Percentiles rank a stretch among this genome's conserved stretches.
These are phyloP conservation scores for Odontomyia ornata DNA, from an alignment of 2,888 invertebrate genomes.

Conservation along the genomic window DNA sequence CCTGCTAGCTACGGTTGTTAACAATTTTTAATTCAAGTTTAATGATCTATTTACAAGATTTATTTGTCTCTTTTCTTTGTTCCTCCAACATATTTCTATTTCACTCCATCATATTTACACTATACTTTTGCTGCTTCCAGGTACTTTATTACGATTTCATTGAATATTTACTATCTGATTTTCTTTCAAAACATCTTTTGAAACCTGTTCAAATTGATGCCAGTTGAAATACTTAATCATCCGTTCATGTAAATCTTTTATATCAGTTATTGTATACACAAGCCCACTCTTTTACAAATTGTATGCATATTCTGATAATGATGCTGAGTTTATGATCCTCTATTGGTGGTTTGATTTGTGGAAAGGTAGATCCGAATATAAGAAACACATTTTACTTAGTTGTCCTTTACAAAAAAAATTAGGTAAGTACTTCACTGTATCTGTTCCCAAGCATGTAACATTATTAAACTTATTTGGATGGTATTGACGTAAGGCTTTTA, in stretches of 20 bases:
- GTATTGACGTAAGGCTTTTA: constrained; percentile 83
- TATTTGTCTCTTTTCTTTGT: no score
- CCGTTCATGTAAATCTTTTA: constrained; percentile 96
- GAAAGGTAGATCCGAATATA: constrained; percentile 99
- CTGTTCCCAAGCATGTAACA: constrained; percentile 92
- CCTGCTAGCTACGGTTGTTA: no score
- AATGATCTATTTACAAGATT: no score
- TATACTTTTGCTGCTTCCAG: no score
- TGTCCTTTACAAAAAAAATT: constrained; percentile 96
- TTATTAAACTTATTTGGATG: constrained; percentile 85
- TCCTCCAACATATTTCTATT: no score
- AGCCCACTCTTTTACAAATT: constrained; percentile 83
- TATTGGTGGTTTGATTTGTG: constrained; percentile 99
- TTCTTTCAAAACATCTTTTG: constrained; percentile 73
- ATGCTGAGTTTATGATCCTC: constrained; percentile 93
- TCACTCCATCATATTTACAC: no score
- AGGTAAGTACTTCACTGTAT: constrained; percentile 99
- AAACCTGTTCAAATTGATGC: constrained; percentile 83
- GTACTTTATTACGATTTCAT: no score
- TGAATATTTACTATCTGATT: constrained; percentile 91
- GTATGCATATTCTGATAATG: constrained; percentile 97
- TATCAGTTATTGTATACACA: constrained; percentile 98
- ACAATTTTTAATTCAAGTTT: no score
- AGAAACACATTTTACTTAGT: constrained; percentile 96
- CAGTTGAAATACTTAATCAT: constrained; percentile 91